Evolutionary conservation across 2,797 vertebrate genomes (phyloP).

Genomic region (Micrastur ruficollis): DNA sequence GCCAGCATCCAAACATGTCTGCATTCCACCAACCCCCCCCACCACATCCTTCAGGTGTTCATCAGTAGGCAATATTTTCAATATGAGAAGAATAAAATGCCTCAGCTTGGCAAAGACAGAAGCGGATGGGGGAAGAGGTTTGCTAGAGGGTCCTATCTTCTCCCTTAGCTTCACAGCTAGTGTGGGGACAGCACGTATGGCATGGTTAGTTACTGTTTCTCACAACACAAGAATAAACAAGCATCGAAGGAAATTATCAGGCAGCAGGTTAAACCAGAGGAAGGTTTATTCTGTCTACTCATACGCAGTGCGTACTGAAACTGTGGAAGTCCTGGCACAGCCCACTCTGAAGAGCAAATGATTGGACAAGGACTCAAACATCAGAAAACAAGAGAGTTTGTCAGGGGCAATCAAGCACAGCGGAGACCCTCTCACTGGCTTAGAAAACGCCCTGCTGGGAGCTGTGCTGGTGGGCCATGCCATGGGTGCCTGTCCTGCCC

Average conservation of each 20-base stretch:
- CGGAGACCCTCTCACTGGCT: neutral
- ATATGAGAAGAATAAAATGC: neutral
- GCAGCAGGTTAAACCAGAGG: neutral
- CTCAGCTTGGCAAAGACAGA: neutral
- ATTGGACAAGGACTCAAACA: neutral
- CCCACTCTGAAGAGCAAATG: neutral
- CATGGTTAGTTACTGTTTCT: neutral
- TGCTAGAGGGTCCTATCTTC: neutral
- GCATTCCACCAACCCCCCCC: neutral
- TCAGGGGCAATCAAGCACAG: rapidly evolving
- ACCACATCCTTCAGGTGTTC: neutral
- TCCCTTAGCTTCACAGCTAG: neutral
- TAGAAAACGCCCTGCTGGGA: neutral
- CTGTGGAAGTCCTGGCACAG: neutral
- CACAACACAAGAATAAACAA: neutral
- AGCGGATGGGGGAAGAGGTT: neutral
- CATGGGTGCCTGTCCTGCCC: neutral
- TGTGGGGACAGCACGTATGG: rapidly evolving
- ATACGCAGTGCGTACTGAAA: neutral
- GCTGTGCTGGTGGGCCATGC: neutral
- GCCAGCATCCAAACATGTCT: rapidly evolving
- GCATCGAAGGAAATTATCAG: neutral
- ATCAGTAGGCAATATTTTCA: rapidly evolving
- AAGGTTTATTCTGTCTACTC: neutral
- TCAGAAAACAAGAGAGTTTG: neutral